A percentile compares a stretch with the other conserved stretches of the same genome.
Evolutionary conservation across 2,113 vertebrate genomes (phyloP).

Genomic region (Marmota monax): DNA sequence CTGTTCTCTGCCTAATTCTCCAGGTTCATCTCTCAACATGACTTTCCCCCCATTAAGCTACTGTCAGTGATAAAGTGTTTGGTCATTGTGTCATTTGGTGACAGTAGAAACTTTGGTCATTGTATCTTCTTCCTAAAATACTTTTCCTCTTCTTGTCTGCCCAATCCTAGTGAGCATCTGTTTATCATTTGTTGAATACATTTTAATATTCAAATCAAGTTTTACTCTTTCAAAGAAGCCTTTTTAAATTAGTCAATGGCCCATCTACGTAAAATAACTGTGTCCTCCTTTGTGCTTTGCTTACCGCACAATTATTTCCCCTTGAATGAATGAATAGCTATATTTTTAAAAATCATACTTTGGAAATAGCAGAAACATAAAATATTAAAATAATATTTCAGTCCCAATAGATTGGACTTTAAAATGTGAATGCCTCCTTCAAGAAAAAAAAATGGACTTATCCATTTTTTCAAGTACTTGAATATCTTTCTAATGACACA

Average conservation of each 20-base stretch:
- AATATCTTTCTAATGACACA: neutral
- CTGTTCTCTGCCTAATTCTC: neutral
- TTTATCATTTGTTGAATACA: neutral
- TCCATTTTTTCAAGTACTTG: conserved; percentile 3
- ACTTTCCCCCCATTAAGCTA: neutral
- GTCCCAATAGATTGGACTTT: neutral
- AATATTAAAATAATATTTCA: neutral
- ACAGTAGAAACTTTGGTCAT: neutral
- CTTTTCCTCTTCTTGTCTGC: neutral
- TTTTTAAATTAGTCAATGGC: neutral
- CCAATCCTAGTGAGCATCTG: neutral
- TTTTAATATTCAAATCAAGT: conserved; percentile 1
- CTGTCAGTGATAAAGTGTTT: neutral
- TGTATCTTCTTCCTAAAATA: neutral
- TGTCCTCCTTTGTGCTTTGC: neutral
- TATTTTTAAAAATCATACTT: neutral
- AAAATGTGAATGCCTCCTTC: neutral
- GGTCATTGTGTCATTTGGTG: neutral
- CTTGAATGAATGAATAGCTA: neutral
- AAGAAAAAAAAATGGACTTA: neutral
- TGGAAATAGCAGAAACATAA: neutral
- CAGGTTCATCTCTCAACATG: neutral
- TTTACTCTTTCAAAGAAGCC: neutral
- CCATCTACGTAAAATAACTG: neutral
- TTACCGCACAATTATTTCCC: neutral